Evolutionary conservation across 2,113 vertebrate species (phyloP), one percentile per base, ranked within the genome.

Genomic region (Empidonax alnorum): DNA sequence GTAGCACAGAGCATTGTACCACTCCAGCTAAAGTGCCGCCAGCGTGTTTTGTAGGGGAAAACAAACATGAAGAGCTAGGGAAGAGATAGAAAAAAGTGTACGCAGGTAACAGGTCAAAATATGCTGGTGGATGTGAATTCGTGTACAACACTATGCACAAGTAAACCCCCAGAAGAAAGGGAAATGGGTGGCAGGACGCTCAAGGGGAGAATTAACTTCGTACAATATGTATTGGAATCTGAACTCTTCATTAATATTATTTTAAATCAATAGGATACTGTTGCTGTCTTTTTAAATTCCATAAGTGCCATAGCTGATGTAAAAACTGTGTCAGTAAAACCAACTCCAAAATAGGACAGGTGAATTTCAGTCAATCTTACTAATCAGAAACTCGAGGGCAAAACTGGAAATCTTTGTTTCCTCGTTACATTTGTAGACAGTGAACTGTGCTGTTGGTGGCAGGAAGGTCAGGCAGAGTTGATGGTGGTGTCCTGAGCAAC

Each of bases 1-100:
- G 3, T 3, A n/a, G 14, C 37, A 25, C 14, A 44, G 23, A 37
- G 18, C 33, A 14, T n/a, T 4, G 0, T 19, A 21, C 14, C 3
- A 0, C 16, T 44, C 4, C 12, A 8, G 56, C 47, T 41, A 15
- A 35, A 71, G 33, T 46, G 4, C 21, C 27, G 6, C 27, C 6
- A 6, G 0, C 27, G 41, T 7, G 50, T 28, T 93, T 50, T 23
- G 19, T 68, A 5, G 14, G 20, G 53, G 33, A 39, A 86, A 87
- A 33, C 7, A 49, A 53, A 50, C 22, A 7, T 12, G 10, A 22
- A 20, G 31, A 33, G 7, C 19, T 52, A 39, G 39, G 53, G n/a
- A 65, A 41, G 25, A 80, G 22, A 47, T 21, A 24, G 39, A 50
- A 73, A 25, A 31, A 30, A 17, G 16, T 44, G 1, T 11, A 21